A percentile compares a stretch with the other conserved stretches of the same genome.
Conservation (phyloP, 2,113 vertebrate genomes). For the Elephantulus edwardii region DNA sequence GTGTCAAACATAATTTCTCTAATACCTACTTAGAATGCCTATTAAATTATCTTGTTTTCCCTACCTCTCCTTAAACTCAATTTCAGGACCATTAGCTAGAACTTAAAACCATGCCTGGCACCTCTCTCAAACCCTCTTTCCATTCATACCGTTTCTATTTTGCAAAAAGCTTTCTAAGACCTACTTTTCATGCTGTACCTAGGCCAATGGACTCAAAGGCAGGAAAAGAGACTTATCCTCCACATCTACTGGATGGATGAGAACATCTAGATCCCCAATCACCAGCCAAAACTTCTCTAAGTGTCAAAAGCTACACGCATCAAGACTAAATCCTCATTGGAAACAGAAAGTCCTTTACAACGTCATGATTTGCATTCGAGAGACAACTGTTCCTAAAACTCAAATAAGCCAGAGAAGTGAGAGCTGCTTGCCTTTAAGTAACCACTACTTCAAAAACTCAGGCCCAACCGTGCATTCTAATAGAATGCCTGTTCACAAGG, state of each 20-base stretch:
- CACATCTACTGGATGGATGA: not conserved
- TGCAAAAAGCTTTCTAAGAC: conserved; percentile 32
- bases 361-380: not conserved
- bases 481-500: not conserved
- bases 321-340: not conserved
- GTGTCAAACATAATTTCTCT: not conserved
- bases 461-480: not conserved
- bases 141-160: not conserved
- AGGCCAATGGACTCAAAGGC: conserved; percentile 23
- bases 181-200: not conserved
- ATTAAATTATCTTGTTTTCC: conserved; percentile 24
- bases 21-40: conserved; percentile 3
- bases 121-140: not conserved
- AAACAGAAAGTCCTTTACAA: conserved; percentile 7
- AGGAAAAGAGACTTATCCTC: not conserved
- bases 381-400: not conserved
- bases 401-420: not conserved
- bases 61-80: not conserved
- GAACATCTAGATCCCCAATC: conserved; percentile 26
- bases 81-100: conserved; percentile 47
- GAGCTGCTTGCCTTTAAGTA: not conserved
- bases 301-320: conserved; percentile 13
- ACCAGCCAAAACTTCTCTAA: conserved; percentile 41
- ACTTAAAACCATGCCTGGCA: not conserved
- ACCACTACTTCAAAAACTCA: conserved; percentile 20